phyloP scores from a whole-genome alignment of 2,113 vertebrate species.

The Desmodus rotundus region DNA sequence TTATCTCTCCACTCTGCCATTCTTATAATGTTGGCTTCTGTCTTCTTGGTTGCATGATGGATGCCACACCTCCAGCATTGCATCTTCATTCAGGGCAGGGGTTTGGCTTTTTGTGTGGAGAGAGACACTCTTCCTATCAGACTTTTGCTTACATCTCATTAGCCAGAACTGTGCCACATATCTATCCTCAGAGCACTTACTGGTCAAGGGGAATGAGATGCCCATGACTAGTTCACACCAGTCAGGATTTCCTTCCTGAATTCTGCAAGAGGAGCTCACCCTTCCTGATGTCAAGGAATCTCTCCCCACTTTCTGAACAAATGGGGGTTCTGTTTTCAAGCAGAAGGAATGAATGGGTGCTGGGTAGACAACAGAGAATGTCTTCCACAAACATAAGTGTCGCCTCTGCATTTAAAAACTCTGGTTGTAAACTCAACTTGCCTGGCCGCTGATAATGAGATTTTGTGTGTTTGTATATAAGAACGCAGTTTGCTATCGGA shows the following conservation, averaged over 20 bases:
- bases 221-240: not conserved
- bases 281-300: not conserved
- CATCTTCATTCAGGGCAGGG: not conserved
- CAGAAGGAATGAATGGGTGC: not conserved
- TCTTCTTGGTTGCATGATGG: not conserved
- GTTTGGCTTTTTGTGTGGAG: not conserved
- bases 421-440: not conserved
- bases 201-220: not conserved
- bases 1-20: not conserved
- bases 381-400: not conserved
- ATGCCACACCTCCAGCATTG: not conserved
- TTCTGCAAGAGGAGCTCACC: not conserved
- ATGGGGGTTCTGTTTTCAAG: not conserved
- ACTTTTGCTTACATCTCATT: conserved; percentile 4
- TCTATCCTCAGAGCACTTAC: not conserved
- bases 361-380: not conserved
- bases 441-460: not conserved
- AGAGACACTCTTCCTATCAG: not conserved
- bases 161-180: not conserved
- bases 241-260: not conserved
- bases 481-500: not conserved
- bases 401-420: conserved; percentile 24
- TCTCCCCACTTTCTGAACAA: not conserved
- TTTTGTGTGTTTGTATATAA: not conserved
- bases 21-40: not conserved